Evolutionary conservation across 2,113 vertebrate genomes (phyloP).

Genomic region (Scopus umbretta): DNA sequence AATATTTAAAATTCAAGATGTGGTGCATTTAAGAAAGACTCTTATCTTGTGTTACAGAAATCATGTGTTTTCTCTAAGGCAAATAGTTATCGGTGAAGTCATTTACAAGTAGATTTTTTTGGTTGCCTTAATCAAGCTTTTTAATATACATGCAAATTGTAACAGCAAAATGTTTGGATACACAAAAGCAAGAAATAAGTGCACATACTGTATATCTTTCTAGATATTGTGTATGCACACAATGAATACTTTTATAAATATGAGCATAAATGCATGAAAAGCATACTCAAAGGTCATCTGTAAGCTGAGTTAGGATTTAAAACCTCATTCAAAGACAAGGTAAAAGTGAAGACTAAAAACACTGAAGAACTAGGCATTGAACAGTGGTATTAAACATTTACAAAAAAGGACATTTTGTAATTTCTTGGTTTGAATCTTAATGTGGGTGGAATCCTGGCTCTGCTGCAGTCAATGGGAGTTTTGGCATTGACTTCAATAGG

Average conservation of each 20-base stretch:
- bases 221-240: background rate
- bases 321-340: background rate
- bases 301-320: background rate
- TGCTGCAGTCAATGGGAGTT: slow-evolving; percentile 43
- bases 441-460: slow-evolving; percentile 63
- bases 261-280: background rate
- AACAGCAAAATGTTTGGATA: background rate
- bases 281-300: background rate
- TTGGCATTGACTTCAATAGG: slow-evolving; percentile 61
- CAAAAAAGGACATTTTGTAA: slow-evolving; percentile 4
- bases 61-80: slow-evolving; percentile 32
- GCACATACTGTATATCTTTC: background rate
- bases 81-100: slow-evolving; percentile 2
- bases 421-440: slow-evolving; percentile 53
- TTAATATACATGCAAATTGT: slow-evolving; percentile 59
- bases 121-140: slow-evolving; percentile 23
- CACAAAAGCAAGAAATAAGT: background rate
- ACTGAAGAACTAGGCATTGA: background rate
- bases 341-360: background rate
- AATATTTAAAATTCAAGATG: slow-evolving; percentile 23
- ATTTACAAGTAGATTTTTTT: slow-evolving; percentile 32
- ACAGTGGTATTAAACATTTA: background rate
- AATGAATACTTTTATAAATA: background rate
- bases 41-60: slow-evolving; percentile 34
- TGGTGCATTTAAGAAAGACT: background rate